Percentiles rank a stretch among this genome's conserved stretches.
These are phyloP conservation scores for Cyprinus carpio DNA, from an alignment of 2,113 vertebrate species.

Conservation along the genomic window DNA sequence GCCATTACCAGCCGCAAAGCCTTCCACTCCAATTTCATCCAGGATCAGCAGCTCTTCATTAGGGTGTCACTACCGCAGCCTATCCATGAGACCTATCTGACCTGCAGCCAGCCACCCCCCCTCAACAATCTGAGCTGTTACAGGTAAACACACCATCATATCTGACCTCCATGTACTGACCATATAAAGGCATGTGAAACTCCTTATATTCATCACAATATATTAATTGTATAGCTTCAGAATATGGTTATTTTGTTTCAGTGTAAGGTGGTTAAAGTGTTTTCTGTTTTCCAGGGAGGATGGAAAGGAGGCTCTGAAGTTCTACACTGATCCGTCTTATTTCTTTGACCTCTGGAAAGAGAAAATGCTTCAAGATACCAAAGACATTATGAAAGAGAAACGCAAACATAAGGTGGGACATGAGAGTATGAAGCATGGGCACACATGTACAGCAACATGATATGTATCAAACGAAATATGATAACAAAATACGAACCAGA, in stretches of 20 bases:
- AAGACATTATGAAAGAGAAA: slow-evolving; percentile 99
- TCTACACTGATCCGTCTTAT: slow-evolving; percentile 97
- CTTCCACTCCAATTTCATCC: slow-evolving; percentile 89
- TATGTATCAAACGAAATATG: too few relatives aligned
- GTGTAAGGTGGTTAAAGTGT: not conserved
- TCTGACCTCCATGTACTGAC: not conserved
- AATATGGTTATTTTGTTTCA: not conserved
- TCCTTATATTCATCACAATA: not conserved
- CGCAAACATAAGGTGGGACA: slow-evolving; percentile 91
- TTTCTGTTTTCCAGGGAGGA: slow-evolving; percentile 81
- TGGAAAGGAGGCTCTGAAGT: slow-evolving; percentile 94
- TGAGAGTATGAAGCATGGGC: not conserved
- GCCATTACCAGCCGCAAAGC: slow-evolving; percentile 95
- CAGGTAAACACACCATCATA: slow-evolving; percentile 76
- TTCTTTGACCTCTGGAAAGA: slow-evolving; percentile 99
- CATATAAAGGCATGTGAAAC: not conserved
- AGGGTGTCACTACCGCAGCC: slow-evolving; percentile 89
- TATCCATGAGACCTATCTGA: slow-evolving; percentile 88
- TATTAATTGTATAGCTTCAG: not conserved
- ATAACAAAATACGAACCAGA: not conserved
- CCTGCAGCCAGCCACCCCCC: slow-evolving; percentile 88
- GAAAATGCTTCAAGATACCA: slow-evolving; percentile 98
- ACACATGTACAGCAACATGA: not conserved
- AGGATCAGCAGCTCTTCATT: slow-evolving; percentile 97
- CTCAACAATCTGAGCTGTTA: slow-evolving; percentile 91